Evolutionary conservation across 2,888 invertebrate species (phyloP).

Genomic region (Cheilosia scutellata): DNA sequence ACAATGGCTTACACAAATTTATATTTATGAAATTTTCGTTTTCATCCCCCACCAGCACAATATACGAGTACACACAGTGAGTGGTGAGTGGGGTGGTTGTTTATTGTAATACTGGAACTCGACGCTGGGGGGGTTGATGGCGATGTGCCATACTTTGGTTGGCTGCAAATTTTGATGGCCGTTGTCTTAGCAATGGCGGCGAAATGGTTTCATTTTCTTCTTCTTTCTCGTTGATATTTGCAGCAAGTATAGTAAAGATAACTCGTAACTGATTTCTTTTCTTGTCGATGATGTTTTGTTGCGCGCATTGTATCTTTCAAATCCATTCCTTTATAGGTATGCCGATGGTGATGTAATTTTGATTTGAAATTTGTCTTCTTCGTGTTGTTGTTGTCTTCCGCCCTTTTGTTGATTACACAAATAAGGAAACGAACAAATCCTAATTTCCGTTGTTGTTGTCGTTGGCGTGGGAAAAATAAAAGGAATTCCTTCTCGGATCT

Average conservation of each 20-base stretch:
- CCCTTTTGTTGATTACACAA: conserved; percentile 65
- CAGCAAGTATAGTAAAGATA: conserved; percentile 14
- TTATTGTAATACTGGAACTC: conserved; percentile 49
- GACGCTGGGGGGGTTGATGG: conserved; percentile 46
- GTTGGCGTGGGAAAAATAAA: conserved; percentile 55
- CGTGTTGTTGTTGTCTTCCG: conserved; percentile 12
- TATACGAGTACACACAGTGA: not conserved
- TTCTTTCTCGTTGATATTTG: not conserved
- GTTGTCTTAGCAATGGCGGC: conserved; percentile 70
- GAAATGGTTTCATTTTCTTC: conserved; percentile 60
- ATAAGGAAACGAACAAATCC: conserved; percentile 33
- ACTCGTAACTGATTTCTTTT: conserved; percentile 19
- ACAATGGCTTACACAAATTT: conserved; percentile 69
- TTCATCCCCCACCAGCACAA: conserved; percentile 18
- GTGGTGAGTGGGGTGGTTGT: conserved; percentile 26
- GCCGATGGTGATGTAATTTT: conserved; percentile 66
- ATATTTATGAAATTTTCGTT: conserved; percentile 70
- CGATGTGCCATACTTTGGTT: conserved; percentile 70
- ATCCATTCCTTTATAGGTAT: conserved; percentile 10
- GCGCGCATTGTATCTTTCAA: conserved; percentile 24
- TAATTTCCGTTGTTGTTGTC: conserved; percentile 23
- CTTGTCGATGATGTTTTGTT: conserved; percentile 24
- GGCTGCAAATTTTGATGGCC: conserved; percentile 65
- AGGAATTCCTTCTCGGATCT: conserved; percentile 16
- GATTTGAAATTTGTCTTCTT: conserved; percentile 40